Conservation (phyloP, 2,888 invertebrate genomes). For the Mythimna impura region DNA sequence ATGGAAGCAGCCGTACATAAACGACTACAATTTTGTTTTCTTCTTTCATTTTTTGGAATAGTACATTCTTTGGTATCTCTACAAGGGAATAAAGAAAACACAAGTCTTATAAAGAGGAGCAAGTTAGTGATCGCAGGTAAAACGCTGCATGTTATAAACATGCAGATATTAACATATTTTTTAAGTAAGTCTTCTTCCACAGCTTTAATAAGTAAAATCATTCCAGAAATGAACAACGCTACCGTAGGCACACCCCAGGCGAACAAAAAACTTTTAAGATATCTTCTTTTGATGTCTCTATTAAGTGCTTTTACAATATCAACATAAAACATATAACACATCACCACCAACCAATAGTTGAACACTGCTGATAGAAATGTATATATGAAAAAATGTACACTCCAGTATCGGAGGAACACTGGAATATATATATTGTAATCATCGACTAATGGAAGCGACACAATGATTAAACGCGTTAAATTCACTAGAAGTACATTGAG, state of each 20-base stretch:
- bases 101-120: conserved; percentile 20
- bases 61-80: neutral
- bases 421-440: neutral
- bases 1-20: conserved; percentile 12
- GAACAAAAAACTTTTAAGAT: conserved; percentile 30
- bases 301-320: conserved; percentile 41
- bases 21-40: conserved; percentile 13
- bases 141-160: neutral
- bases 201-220: neutral
- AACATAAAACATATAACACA: conserved; percentile 39
- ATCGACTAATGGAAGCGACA: neutral
- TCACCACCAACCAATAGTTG: conserved; percentile 39
- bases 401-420: neutral
- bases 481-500: conserved; percentile 33
- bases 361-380: neutral
- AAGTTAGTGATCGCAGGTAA: conserved; percentile 29
- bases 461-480: neutral
- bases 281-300: conserved; percentile 12
- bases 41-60: neutral
- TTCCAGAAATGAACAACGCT: neutral
- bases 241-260: conserved; percentile 29
- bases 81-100: conserved; percentile 19
- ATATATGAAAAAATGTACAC: neutral
- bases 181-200: neutral
- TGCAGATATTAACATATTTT: neutral